Base-by-base conservation (phyloP, 2,113 vertebrate species). In the Xyrauchen texanus region DNA sequence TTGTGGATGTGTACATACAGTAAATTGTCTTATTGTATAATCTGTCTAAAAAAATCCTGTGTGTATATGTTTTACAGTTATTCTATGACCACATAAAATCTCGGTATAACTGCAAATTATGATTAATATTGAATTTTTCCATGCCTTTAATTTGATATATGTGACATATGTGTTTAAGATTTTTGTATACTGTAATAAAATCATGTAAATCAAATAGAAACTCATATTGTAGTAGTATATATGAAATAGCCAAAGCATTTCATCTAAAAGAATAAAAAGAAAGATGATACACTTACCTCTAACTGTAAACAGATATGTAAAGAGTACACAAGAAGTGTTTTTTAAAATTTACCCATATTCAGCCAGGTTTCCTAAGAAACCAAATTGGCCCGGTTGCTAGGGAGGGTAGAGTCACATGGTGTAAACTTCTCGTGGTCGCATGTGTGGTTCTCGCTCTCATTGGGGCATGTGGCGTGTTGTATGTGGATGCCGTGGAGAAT, bases 151-250 rank as follows among this genome's bases (percentile, higher is more conserved):
- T 83, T 85, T 76, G 88, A 81, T 87, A 72, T 58, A 7, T 72
- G 55, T 16, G 6, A 51, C 46, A 63, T 42, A 62, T 34, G 71
- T 82, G 76, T 75, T 65, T 13, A n/a, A 58, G 15, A 66, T 71
- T 85, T 91, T 90, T 91, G 81, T 86, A 91, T 88, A 77, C 83
- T 86, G 82, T 80, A 91, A 91, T 92, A 89, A 91, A 92, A 84
- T 66, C 52, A 46, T 74, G 83, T 82, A 52, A 60, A 83, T 6
- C 12, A 64, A 8, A 66, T 13, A n/a, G n/a, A 10, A 51, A 7
- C 55, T 15, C 5, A 15, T 7, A 15, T 58, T 15, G 15, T 7
- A 53, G 51, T 58, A n/a, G 6, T 6, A 15, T n/a, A 7, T n/a
- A 58, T 15, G 3, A 53, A 53, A 8, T 58, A 58, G 21, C 21